phyloP scores from a whole-genome alignment of 2,113 vertebrate species.

The Lates calcarifer region DNA sequence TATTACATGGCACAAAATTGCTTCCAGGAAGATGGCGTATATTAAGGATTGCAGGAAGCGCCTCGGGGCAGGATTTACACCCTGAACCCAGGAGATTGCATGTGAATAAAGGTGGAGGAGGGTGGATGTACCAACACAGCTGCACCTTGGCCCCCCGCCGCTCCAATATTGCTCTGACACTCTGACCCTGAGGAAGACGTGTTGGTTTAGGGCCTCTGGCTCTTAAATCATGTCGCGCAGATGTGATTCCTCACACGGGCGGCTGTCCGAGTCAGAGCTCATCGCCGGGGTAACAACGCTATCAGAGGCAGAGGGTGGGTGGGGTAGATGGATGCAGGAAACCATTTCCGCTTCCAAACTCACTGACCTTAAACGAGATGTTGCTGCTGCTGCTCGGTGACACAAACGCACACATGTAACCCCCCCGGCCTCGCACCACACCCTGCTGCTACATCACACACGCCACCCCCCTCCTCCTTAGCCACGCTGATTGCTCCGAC shows the following conservation, averaged over 20 bases:
- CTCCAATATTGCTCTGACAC: conserved; percentile 75
- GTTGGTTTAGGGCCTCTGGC: conserved; percentile 60
- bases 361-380: conserved; percentile 51
- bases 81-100: conserved; percentile 40
- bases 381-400: conserved; percentile 7
- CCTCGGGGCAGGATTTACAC: conserved; percentile 51
- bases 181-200: conserved; percentile 74
- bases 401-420: conserved; percentile 9
- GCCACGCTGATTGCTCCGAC: conserved; percentile 58
- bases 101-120: conserved; percentile 55
- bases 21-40: conserved; percentile 18
- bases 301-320: conserved; percentile 6
- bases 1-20: conserved; percentile 47
- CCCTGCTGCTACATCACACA: conserved; percentile 40
- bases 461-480: conserved; percentile 48
- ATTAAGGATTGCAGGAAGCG: conserved; percentile 31
- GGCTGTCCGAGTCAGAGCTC: conserved; percentile 49
- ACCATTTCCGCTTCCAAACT: conserved; percentile 26
- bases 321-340: conserved; percentile 21
- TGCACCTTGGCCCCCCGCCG: conserved; percentile 55
- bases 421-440: conserved; percentile 9
- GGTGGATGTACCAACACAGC: conserved; percentile 45
- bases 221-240: conserved; percentile 67
- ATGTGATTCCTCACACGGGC: conserved; percentile 46
- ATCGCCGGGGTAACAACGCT: conserved; percentile 23